These are phyloP conservation scores for Ypsolopha scabrella DNA, from an alignment of 2,888 invertebrate genomes.

Conservation along the genomic window DNA sequence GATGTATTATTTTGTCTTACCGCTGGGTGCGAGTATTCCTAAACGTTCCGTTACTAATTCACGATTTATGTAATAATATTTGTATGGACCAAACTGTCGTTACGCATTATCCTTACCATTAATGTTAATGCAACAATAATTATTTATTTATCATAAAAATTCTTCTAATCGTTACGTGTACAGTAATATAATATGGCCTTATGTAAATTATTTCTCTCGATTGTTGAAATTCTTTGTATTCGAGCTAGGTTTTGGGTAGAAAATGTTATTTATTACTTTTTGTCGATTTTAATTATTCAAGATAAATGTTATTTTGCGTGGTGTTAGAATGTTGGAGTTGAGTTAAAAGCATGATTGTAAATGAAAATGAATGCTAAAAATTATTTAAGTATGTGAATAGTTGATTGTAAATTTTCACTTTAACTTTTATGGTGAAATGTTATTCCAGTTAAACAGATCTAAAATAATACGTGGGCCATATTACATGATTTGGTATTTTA, in stretches of 20 bases:
- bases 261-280: conserved; percentile 15
- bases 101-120: conserved; percentile 61
- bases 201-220: conserved; percentile 62
- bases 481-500: conserved; percentile 17
- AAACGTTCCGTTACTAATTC: conserved; percentile 9
- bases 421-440: neutral
- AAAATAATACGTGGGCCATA: conserved; percentile 31
- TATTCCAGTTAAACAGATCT: neutral
- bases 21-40: conserved; percentile 4
- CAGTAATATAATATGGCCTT: conserved; percentile 68
- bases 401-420: neutral
- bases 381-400: conserved; percentile 6
- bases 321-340: conserved; percentile 40
- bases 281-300: conserved; percentile 20
- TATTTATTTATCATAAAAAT: conserved; percentile 60
- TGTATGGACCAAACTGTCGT: conserved; percentile 70
- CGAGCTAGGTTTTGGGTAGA: conserved; percentile 23
- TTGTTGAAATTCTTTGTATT: conserved; percentile 53
- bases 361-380: conserved; percentile 53
- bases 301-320: conserved; percentile 30
- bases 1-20: neutral
- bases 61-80: conserved; percentile 62
- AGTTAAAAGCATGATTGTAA: conserved; percentile 37
- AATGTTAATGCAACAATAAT: conserved; percentile 53
- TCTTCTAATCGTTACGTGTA: conserved; percentile 66